Percentiles rank a stretch among this genome's conserved stretches.
Conservation (phyloP, 2,113 vertebrate species). For the Lepus americanus region DNA sequence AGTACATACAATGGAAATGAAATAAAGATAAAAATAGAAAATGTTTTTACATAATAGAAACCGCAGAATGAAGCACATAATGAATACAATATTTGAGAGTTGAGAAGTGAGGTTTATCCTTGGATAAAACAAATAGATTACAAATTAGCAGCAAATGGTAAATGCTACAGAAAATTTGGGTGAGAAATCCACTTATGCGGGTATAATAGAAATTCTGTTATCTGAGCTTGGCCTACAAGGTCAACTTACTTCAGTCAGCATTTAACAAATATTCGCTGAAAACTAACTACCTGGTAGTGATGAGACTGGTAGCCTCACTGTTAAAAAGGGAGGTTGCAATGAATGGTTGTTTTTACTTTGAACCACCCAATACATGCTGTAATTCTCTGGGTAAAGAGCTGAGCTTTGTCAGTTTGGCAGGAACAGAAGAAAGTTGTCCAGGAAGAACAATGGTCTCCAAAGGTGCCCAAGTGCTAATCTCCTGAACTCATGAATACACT, state of each 20-base stretch:
- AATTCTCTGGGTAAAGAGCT: neutral
- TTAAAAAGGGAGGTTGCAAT: neutral
- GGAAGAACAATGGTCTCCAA: neutral
- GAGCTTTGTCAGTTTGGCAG: neutral
- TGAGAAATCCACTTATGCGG: neutral
- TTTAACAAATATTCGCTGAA: slow-evolving; percentile 55
- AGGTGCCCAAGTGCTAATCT: neutral
- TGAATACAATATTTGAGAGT: neutral
- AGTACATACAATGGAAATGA: neutral
- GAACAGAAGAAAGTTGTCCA: neutral
- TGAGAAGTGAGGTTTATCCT: neutral
- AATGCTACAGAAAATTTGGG: neutral
- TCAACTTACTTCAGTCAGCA: neutral
- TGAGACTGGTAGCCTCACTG: neutral
- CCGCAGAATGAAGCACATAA: neutral
- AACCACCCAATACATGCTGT: neutral
- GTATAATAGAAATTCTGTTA: neutral
- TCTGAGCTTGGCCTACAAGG: neutral
- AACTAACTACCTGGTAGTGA: neutral
- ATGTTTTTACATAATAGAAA: neutral
- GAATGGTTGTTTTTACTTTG: neutral
- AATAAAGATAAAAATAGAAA: neutral
- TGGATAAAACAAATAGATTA: slow-evolving; percentile 19
- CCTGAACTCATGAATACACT: neutral
- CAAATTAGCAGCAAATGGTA: neutral